These are phyloP conservation scores for Aegithalos caudatus DNA, from an alignment of 2,113 vertebrate species.

Conservation along the genomic window DNA sequence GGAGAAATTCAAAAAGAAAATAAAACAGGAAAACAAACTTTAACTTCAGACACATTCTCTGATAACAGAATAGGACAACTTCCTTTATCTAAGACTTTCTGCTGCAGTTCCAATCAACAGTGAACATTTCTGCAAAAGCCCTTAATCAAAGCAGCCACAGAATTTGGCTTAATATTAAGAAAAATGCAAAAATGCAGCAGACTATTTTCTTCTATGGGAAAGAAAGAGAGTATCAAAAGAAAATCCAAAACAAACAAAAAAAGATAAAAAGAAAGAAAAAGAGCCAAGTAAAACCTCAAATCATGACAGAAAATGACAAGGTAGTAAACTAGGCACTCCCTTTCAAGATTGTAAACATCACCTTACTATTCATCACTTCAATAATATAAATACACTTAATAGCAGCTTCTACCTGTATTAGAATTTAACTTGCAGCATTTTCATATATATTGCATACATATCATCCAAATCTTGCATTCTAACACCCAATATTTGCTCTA, in stretches of 20 bases:
- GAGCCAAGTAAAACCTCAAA: background rate
- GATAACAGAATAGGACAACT: background rate
- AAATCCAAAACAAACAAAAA: background rate
- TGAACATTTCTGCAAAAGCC: background rate
- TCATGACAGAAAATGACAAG: background rate
- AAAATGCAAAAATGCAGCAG: background rate
- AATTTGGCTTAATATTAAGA: background rate
- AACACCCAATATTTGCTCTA: background rate
- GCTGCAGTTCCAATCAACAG: background rate
- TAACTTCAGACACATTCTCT: background rate
- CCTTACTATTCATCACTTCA: background rate
- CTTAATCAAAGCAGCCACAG: background rate
- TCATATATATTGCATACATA: background rate
- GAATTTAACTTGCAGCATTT: background rate
- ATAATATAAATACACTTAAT: background rate
- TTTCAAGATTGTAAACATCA: background rate
- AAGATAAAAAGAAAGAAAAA: background rate
- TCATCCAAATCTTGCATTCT: background rate
- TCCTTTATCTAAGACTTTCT: background rate
- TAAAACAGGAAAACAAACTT: background rate
- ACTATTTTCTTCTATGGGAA: background rate
- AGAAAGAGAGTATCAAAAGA: background rate
- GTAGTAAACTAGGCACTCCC: background rate
- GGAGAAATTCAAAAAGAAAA: background rate
- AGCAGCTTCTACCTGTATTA: background rate